A percentile compares a stretch with the other conserved stretches of the same genome.
These are phyloP conservation scores for Drosophila niveifrons DNA, from an alignment of 2,888 invertebrate species.

Conservation along the genomic window DNA sequence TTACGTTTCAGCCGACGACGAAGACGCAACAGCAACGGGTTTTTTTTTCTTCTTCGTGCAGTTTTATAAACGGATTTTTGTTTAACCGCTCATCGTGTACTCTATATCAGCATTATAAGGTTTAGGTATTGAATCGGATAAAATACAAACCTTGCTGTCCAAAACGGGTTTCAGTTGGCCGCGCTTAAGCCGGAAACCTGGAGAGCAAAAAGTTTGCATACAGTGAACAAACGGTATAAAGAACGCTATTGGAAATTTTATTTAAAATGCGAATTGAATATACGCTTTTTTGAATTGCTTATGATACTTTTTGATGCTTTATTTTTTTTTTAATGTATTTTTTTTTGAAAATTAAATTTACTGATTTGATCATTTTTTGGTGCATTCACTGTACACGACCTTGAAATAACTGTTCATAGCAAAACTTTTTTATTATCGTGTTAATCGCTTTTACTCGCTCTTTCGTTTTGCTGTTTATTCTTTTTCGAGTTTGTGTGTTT, in stretches of 20 bases:
- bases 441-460: constrained; percentile 18
- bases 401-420: constrained; percentile 67
- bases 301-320: not conserved
- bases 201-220: constrained; percentile 33
- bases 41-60: constrained; percentile 14
- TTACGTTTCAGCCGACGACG: constrained; percentile 38
- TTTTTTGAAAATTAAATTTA: not conserved
- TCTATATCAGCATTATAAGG: constrained; percentile 10
- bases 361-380: not conserved
- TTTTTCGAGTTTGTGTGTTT: constrained; percentile 1
- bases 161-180: constrained; percentile 62
- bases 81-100: constrained; percentile 20
- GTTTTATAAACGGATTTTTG: constrained; percentile 9
- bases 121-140: constrained; percentile 3
- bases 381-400: constrained; percentile 56
- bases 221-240: constrained; percentile 23
- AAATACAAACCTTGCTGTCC: constrained; percentile 33
- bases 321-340: not conserved
- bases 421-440: constrained; percentile 15
- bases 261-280: not conserved
- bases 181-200: constrained; percentile 69
- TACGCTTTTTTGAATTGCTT: too few relatives aligned
- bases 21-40: constrained; percentile 22
- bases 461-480: constrained; percentile 22
- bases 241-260: not conserved